phyloP scores from a whole-genome alignment of 1,140 invertebrate species.

The Camponotus vicinus region DNA sequence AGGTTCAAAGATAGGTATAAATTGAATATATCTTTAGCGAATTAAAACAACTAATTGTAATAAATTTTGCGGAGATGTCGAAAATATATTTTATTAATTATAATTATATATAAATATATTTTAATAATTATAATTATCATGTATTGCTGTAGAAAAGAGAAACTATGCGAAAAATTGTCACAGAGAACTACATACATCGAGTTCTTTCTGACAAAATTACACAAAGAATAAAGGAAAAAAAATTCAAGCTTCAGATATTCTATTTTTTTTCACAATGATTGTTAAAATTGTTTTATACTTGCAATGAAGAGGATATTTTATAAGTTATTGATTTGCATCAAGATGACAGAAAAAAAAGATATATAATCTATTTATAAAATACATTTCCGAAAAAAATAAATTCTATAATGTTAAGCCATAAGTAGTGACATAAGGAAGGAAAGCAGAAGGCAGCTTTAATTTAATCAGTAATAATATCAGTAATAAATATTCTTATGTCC shows the following conservation, averaged over 20 bases:
- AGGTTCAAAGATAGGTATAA: not conserved
- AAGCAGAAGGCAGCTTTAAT: constrained; percentile 24
- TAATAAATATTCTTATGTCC: not conserved
- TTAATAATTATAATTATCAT: not conserved
- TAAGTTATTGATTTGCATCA: not conserved
- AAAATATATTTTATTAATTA: constrained; percentile 3
- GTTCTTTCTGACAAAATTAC: too few species aligned
- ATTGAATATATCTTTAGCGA: not conserved
- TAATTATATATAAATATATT: not conserved
- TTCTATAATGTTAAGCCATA: not conserved
- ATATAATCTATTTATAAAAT: not conserved
- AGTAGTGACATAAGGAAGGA: not conserved
- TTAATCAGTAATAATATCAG: constrained; percentile 21
- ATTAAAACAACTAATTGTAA: not conserved
- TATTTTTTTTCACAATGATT: not conserved
- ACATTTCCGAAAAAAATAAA: not conserved
- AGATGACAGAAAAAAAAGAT: not conserved
- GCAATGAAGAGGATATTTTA: not conserved
- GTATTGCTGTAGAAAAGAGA: not conserved
- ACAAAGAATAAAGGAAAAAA: too few species aligned
- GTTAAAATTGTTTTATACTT: not conserved
- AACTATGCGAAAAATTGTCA: too few species aligned
- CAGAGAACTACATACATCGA: too few species aligned
- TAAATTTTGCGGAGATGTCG: not conserved
- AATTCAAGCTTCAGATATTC: too few species aligned